Evolutionary conservation across 2,113 vertebrate species (phyloP).

Genomic region (Thomomys bottae): DNA sequence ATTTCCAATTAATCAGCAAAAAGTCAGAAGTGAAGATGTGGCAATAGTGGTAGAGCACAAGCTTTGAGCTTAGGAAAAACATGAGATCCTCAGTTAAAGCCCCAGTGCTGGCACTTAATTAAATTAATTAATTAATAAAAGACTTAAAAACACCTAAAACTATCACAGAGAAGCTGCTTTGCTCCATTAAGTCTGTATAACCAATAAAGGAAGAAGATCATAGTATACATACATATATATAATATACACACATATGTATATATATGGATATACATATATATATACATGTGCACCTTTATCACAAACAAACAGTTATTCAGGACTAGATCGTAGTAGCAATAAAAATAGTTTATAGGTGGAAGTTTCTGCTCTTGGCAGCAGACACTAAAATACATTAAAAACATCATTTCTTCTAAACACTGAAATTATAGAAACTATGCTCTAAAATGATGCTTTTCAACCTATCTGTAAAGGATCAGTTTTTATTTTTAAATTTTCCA

Average conservation of each 20-base stretch:
- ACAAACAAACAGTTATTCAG: not conserved
- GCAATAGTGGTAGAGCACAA: no score
- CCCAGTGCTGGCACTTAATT: no score
- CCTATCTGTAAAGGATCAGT: not conserved
- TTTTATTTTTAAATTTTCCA: constrained; percentile 16
- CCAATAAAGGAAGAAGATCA: not conserved
- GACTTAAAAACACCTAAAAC: not conserved
- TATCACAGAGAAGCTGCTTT: not conserved
- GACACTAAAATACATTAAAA: not conserved
- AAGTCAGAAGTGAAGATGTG: no score
- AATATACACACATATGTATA: not conserved
- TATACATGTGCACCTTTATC: not conserved
- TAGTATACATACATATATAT: not conserved
- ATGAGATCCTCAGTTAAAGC: no score
- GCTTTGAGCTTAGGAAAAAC: not conserved
- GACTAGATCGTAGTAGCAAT: not conserved
- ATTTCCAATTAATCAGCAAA: no score
- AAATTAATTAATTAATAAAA: no score
- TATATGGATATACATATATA: not conserved
- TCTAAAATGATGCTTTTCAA: constrained; percentile 4
- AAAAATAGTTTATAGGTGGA: not conserved
- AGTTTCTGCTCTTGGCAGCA: not conserved
- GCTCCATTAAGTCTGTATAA: not conserved
- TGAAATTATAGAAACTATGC: not conserved
- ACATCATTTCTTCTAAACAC: not conserved